Base-by-base conservation (phyloP, 2,888 invertebrate genomes). In the Acheta domesticus region DNA sequence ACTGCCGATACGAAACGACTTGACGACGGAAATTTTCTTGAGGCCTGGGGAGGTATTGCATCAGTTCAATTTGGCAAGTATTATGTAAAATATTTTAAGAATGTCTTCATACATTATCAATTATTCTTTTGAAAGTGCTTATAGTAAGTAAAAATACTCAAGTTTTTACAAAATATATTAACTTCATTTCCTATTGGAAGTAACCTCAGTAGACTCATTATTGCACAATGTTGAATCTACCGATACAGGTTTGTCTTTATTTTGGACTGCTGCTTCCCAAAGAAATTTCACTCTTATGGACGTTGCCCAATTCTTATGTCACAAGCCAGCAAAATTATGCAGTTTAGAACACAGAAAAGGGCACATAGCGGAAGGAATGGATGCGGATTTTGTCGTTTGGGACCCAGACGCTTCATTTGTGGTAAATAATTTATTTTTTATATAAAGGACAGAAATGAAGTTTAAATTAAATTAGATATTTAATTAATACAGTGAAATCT, bases 11-110 rank as follows among this genome's bases (percentile, higher is more conserved):
- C 90, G 16, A 92, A 92, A 83, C 86, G 86, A 49, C 84, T 87
- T 11, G 84, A 84, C 19, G 83, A 85, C 21, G 90, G 91, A 49
- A 89, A 93, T 84, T 93, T 93, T 84, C 84, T 93, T 80, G 89
- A 90, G 83, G 93, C 93, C 49, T 93, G 93, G 92, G 93, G 93
- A 49, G 93, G 93, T 77, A 92, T 94, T 81, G 91, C 93, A 1
- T 92, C 93, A 0, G 86, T 93, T 48, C 93, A 93, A 85, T 91
- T 93, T 85, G 92, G 92, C 91, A 86, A 81, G 84, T 83, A 49
- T 78, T 80, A 79, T 14, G 75, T 12, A 2, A 36, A 36, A 23
- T 23, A 23, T 84, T 48, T 50, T 81, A n/a, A 79, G 48, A 62
- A 77, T 49, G 48, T 8, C 62, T 62, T 50, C 23, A 21, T 11